These are phyloP conservation scores for Egretta garzetta DNA, from an alignment of 2,113 vertebrate species.

Conservation along the genomic window DNA sequence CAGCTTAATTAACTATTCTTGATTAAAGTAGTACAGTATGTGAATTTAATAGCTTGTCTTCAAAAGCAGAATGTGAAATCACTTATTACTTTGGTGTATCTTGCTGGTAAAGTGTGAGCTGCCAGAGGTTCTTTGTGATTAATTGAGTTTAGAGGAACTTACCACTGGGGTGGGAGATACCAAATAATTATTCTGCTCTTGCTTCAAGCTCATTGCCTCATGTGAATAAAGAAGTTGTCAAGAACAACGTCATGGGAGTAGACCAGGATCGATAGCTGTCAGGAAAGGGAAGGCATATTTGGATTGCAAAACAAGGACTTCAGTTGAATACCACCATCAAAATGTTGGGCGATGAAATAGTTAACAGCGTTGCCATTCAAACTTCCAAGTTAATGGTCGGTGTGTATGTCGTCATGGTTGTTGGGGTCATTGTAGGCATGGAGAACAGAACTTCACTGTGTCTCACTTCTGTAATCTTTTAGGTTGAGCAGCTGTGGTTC, in stretches of 20 bases:
- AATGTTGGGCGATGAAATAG: not conserved
- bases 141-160: constrained; percentile 40
- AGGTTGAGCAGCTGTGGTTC: not conserved
- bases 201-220: not conserved
- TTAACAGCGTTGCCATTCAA: not conserved
- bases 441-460: not conserved
- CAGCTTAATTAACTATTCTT: constrained; percentile 57
- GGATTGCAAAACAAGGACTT: not conserved
- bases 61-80: constrained; percentile 40
- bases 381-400: not conserved
- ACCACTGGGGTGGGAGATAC: not conserved
- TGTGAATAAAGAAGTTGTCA: not conserved
- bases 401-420: accelerated
- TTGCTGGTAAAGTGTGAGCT: constrained; percentile 31
- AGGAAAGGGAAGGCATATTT: not conserved
- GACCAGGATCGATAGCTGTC: not conserved
- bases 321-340: not conserved
- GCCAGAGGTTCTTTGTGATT: not conserved
- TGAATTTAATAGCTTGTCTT: constrained; percentile 56
- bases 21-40: constrained; percentile 44
- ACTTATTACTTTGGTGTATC: not conserved
- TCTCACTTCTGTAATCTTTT: not conserved
- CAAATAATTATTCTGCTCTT: constrained; percentile 9
- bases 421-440: not conserved
- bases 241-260: not conserved